Conservation (phyloP, 1,140 invertebrate genomes). For the Brachionus angularis region DNA sequence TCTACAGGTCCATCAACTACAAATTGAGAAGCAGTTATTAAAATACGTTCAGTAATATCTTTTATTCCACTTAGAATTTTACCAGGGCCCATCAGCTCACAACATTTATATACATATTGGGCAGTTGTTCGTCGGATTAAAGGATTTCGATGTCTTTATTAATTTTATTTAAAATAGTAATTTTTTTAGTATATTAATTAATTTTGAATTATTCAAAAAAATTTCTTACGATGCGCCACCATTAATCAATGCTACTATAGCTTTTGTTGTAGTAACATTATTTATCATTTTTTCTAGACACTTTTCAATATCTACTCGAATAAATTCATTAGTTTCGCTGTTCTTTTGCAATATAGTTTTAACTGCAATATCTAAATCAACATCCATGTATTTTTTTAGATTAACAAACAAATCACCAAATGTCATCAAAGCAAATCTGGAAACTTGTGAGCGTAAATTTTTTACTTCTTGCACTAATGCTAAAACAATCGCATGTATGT, state of each 20-base stretch:
- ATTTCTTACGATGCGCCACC: conserved; percentile 65
- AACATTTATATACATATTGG: conserved; percentile 67
- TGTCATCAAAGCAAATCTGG: conserved; percentile 74
- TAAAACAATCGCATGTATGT: conserved; percentile 66
- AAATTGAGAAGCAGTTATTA: conserved; percentile 74
- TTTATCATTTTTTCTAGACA: conserved; percentile 75
- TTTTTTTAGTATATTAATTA: conserved; percentile 38
- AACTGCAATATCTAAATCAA: conserved; percentile 78
- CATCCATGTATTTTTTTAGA: conserved; percentile 69
- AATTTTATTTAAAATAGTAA: conserved; percentile 47
- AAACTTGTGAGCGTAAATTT: conserved; percentile 83
- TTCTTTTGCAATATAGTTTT: conserved; percentile 75
- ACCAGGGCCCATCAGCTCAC: conserved; percentile 69
- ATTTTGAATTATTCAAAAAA: background rate
- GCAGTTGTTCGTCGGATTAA: conserved; percentile 74
- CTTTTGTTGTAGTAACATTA: conserved; percentile 56
- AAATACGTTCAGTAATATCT: conserved; percentile 73
- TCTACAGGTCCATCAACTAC: conserved; percentile 78
- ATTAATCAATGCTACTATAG: conserved; percentile 61
- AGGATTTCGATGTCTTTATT: conserved; percentile 74
- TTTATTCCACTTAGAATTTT: conserved; percentile 67
- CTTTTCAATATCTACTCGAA: conserved; percentile 76
- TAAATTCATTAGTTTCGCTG: conserved; percentile 85
- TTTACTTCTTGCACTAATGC: conserved; percentile 70
- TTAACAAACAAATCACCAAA: conserved; percentile 71